A percentile compares a stretch with the other conserved stretches of the same genome.
These are phyloP conservation scores for Beris morrisii DNA, from an alignment of 2,888 invertebrate genomes.

Conservation along the genomic window DNA sequence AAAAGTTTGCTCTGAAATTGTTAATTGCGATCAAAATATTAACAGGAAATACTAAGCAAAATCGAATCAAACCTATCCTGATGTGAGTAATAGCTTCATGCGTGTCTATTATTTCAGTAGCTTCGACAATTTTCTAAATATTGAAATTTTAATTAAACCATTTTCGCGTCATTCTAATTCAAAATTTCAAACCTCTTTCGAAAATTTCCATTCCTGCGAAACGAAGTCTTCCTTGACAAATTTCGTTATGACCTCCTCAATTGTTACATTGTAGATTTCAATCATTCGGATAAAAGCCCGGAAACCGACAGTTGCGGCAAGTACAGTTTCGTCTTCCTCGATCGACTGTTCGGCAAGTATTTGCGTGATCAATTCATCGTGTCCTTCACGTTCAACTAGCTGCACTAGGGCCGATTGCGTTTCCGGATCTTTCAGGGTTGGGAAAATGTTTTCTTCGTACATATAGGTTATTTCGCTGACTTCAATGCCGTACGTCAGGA, in stretches of 20 bases:
- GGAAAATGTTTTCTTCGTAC: slow-evolving; percentile 78
- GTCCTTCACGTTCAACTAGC: slow-evolving; percentile 80
- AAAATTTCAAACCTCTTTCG: slow-evolving; percentile 56
- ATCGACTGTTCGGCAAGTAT: slow-evolving; percentile 76
- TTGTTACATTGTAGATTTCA: slow-evolving; percentile 74
- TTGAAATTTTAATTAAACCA: slow-evolving; percentile 40
- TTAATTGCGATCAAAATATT: background rate
- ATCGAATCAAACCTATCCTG: slow-evolving; percentile 52
- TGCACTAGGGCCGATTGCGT: slow-evolving; percentile 84
- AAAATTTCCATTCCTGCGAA: slow-evolving; percentile 75
- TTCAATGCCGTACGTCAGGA: slow-evolving; percentile 74
- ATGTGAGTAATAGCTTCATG: slow-evolving; percentile 54
- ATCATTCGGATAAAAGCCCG: slow-evolving; percentile 85
- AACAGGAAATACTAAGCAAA: slow-evolving; percentile 7
- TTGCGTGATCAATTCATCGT: slow-evolving; percentile 78
- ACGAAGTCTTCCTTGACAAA: slow-evolving; percentile 84
- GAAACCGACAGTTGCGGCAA: slow-evolving; percentile 81
- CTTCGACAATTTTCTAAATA: slow-evolving; percentile 54
- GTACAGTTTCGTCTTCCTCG: slow-evolving; percentile 72
- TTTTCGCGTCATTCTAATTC: slow-evolving; percentile 23
- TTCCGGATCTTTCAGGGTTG: slow-evolving; percentile 75
- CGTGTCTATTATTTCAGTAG: slow-evolving; percentile 52
- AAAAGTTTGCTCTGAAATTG: slow-evolving; percentile 51
- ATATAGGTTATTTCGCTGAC: slow-evolving; percentile 76
- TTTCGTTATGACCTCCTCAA: slow-evolving; percentile 81